Percentiles rank a stretch among this genome's conserved stretches.
phyloP scores from a whole-genome alignment of 2,113 vertebrate genomes.

The Columba janthina region DNA sequence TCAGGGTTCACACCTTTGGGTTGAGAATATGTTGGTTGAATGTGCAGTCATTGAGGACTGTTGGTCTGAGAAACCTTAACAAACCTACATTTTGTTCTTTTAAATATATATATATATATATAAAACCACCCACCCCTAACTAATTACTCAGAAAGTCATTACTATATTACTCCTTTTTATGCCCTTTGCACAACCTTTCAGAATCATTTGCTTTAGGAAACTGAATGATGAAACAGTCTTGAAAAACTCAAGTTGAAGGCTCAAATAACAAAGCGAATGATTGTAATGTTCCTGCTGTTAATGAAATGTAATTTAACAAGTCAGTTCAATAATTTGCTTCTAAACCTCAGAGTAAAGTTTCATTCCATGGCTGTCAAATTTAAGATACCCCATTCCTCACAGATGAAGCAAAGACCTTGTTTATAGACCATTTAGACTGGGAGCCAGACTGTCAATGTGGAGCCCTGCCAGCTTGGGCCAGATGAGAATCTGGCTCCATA shows the following conservation, averaged over 20 bases:
- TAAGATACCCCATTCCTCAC: neutral
- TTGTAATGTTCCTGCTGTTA: slow-evolving; percentile 22
- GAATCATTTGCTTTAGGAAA: slow-evolving; percentile 21
- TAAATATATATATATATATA: neutral
- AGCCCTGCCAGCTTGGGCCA: neutral
- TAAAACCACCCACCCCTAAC: neutral
- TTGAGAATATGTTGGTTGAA: neutral
- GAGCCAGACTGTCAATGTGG: neutral
- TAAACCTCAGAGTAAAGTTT: slow-evolving; percentile 5
- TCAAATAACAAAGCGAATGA: neutral
- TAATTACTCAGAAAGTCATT: neutral
- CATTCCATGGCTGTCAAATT: slow-evolving; percentile 20
- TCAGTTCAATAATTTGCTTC: slow-evolving; percentile 23
- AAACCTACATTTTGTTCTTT: neutral
- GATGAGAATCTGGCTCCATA: neutral
- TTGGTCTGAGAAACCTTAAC: neutral
- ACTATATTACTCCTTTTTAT: neutral
- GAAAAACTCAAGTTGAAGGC: slow-evolving; percentile 31
- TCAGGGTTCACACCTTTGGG: neutral
- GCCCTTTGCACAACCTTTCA: slow-evolving; percentile 9
- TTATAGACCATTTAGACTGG: neutral
- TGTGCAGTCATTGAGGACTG: neutral
- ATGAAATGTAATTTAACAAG: slow-evolving; percentile 39
- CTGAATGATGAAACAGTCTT: neutral
- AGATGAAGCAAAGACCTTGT: neutral